Percentiles rank a stretch among this genome's conserved stretches.
Evolutionary conservation across 1,140 invertebrate genomes (phyloP).

Genomic region (Elymnias hypermnestra): DNA sequence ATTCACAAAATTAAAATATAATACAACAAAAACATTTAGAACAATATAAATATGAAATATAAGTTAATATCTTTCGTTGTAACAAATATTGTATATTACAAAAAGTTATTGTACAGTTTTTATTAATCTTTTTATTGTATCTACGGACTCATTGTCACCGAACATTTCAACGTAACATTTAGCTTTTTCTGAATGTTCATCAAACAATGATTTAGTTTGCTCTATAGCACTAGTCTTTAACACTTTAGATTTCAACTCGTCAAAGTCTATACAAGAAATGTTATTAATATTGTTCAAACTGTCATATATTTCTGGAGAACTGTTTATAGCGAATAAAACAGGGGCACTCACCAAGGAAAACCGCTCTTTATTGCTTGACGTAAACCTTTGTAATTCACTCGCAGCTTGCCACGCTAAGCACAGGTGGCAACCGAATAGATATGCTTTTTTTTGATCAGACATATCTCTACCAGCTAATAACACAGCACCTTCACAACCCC

Average conservation of each 20-base stretch:
- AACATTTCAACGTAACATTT: conserved; percentile 47
- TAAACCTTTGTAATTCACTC: conserved; percentile 75
- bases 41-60: neutral
- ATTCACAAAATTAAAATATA: too few relatives aligned
- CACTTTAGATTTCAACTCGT: conserved; percentile 41
- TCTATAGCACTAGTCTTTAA: conserved; percentile 53
- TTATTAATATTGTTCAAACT: conserved; percentile 80
- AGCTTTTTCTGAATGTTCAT: conserved; percentile 50
- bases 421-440: conserved; percentile 89
- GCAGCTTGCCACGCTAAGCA: conserved; percentile 89
- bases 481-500: conserved; percentile 88
- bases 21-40: too few relatives aligned
- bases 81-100: too few relatives aligned
- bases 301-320: conserved; percentile 79
- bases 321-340: conserved; percentile 86
- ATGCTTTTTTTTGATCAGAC: conserved; percentile 81
- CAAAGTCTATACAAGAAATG: conserved; percentile 81
- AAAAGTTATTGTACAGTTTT: too few relatives aligned
- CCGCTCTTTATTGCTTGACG: conserved; percentile 73
- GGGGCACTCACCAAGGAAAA: conserved; percentile 83
- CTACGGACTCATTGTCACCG: conserved; percentile 43
- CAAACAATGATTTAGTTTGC: conserved; percentile 44
- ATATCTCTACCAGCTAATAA: conserved; percentile 83
- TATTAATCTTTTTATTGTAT: conserved; percentile 55
- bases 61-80: neutral